Percentiles rank a stretch among this genome's conserved stretches.
Conservation (phyloP, 1,140 invertebrate genomes). For the Bilobella aurantiaca region DNA sequence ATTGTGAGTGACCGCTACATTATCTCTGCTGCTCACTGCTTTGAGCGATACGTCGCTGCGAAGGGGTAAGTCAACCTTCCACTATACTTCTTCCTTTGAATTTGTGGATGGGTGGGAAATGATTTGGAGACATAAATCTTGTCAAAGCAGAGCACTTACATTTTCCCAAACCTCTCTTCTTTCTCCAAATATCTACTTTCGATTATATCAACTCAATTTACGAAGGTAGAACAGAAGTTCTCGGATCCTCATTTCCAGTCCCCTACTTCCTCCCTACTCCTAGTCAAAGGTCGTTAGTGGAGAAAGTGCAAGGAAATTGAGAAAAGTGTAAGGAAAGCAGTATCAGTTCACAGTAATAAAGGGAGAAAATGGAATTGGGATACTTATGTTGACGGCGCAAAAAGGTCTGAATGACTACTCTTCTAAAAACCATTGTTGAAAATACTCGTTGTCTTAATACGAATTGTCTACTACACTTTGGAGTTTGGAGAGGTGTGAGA, state of each 20-base stretch:
- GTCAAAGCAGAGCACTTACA: background rate
- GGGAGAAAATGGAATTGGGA: background rate
- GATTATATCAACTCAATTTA: slow-evolving; percentile 7
- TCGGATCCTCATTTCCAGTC: background rate
- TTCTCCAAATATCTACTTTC: background rate
- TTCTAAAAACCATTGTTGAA: background rate
- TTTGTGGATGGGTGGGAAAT: background rate
- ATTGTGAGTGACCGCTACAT: slow-evolving; percentile 13
- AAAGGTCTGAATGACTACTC: background rate
- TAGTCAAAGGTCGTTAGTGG: slow-evolving; percentile 2
- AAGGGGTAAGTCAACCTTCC: slow-evolving; percentile 2
- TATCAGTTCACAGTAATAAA: slow-evolving; percentile 2
- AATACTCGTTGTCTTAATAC: background rate
- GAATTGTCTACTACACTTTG: background rate
- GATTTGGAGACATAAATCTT: background rate
- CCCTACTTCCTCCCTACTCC: background rate
- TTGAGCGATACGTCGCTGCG: slow-evolving; percentile 2
- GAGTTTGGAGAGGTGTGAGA: background rate
- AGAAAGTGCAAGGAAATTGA: slow-evolving; percentile 3
- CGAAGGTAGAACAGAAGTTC: background rate
- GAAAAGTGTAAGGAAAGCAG: background rate
- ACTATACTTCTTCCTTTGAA: background rate
- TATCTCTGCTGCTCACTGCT: slow-evolving; percentile 19
- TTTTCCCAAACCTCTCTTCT: background rate
- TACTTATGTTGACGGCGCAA: slow-evolving; percentile 1